phyloP scores from a whole-genome alignment of 2,113 vertebrate species.

The Boleophthalmus pectinirostris region DNA sequence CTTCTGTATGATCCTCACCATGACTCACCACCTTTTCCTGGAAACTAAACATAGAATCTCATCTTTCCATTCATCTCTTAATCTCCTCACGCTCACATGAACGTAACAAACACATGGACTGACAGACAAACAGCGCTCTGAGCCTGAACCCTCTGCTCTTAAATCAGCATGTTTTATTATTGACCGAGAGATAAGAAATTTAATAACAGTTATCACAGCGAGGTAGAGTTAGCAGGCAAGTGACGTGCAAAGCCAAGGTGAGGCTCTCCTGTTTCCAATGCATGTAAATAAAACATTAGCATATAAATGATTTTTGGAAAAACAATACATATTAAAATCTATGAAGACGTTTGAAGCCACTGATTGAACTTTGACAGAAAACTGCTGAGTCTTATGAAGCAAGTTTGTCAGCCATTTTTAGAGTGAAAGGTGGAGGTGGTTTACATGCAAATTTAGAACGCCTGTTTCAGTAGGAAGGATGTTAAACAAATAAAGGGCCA shows the following conservation, averaged over 20 bases:
- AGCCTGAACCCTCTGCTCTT: conserved; percentile 36
- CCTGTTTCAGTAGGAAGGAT: neutral
- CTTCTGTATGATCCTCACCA: neutral
- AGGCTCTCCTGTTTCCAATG: neutral
- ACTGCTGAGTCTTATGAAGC: neutral
- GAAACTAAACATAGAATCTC: neutral
- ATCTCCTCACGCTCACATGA: neutral
- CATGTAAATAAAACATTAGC: conserved; percentile 41
- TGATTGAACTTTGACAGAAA: conserved; percentile 2
- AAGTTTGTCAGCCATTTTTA: neutral
- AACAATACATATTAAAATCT: neutral
- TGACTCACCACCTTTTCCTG: neutral
- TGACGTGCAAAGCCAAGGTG: conserved; percentile 23
- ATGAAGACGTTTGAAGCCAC: neutral
- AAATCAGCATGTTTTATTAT: conserved; percentile 71
- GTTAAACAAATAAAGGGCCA: neutral
- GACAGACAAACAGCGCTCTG: conserved; percentile 19
- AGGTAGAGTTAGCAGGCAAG: conserved; percentile 48
- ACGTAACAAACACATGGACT: conserved; percentile 30
- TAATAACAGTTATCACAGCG: conserved; percentile 86
- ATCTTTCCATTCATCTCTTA: neutral
- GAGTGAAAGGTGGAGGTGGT: neutral
- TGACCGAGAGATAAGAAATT: conserved; percentile 87
- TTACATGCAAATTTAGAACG: neutral
- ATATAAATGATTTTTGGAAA: conserved; percentile 39